Conservation (phyloP, 1,140 invertebrate genomes). For the Monochamus saltuarius region DNA sequence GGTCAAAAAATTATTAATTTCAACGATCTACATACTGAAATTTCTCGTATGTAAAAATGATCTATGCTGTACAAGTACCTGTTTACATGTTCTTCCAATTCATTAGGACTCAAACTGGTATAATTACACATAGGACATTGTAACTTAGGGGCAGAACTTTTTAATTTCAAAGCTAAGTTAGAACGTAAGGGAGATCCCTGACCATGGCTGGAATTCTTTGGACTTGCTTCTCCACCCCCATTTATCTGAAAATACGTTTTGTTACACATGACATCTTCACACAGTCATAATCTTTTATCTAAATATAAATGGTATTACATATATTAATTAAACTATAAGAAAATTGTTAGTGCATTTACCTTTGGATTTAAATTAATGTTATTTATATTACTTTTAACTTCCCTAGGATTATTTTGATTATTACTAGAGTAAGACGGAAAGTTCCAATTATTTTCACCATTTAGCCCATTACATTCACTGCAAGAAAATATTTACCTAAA, state of each 20-base stretch:
- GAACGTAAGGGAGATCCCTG: conserved; percentile 64
- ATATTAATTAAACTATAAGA: background rate
- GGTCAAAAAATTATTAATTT: too few species aligned
- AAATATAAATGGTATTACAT: background rate
- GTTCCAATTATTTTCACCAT: conserved; percentile 40
- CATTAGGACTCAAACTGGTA: conserved; percentile 69
- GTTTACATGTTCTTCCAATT: conserved; percentile 84
- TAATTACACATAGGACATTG: conserved; percentile 79
- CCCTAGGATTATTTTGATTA: conserved; percentile 23
- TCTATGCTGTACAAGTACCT: conserved; percentile 52
- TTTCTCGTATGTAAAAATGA: too few species aligned
- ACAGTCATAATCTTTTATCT: too few species aligned
- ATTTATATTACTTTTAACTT: conserved; percentile 42
- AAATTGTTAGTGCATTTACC: conserved; percentile 30
- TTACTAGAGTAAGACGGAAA: conserved; percentile 40
- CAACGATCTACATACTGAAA: too few species aligned
- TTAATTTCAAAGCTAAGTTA: conserved; percentile 64
- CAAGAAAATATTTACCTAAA: conserved; percentile 20
- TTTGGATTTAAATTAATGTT: conserved; percentile 47
- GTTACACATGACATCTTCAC: background rate
- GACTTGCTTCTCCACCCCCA: conserved; percentile 47
- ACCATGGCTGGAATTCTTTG: conserved; percentile 52
- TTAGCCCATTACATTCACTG: conserved; percentile 42
- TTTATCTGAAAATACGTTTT: conserved; percentile 36
- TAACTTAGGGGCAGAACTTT: conserved; percentile 56